Conservation (phyloP, 2,797 vertebrate genomes). For the Micrastur ruficollis region DNA sequence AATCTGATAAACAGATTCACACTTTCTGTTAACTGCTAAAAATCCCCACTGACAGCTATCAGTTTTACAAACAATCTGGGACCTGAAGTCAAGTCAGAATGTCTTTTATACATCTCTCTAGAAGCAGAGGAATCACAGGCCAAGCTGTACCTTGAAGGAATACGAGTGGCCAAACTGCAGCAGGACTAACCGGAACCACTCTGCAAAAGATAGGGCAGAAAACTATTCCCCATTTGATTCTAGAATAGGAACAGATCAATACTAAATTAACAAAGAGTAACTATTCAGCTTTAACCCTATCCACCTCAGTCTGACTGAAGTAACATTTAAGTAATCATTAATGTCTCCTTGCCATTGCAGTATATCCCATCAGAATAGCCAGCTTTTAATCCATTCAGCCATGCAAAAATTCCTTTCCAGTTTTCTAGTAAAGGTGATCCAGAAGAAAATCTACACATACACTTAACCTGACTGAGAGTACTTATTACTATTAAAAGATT, state of each 20-base stretch:
- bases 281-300: neutral
- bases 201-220: neutral
- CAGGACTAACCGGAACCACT: neutral
- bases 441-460: neutral
- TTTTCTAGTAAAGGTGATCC: neutral
- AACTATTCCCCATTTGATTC: neutral
- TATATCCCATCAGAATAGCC: neutral
- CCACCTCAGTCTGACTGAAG: neutral
- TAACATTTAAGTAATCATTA: neutral
- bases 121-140: neutral
- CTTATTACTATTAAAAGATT: neutral
- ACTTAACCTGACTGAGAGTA: neutral
- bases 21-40: constrained; percentile 6
- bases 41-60: neutral
- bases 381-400: neutral
- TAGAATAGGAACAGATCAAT: neutral
- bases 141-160: neutral
- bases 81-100: neutral
- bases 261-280: neutral
- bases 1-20: constrained; percentile 20
- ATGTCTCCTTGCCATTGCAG: neutral
- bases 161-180: neutral
- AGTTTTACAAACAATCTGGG: neutral
- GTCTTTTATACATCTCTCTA: neutral
- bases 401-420: neutral